These are phyloP conservation scores for Globodera ellingtonae DNA, from an alignment of 1,140 invertebrate species.

Conservation along the genomic window DNA sequence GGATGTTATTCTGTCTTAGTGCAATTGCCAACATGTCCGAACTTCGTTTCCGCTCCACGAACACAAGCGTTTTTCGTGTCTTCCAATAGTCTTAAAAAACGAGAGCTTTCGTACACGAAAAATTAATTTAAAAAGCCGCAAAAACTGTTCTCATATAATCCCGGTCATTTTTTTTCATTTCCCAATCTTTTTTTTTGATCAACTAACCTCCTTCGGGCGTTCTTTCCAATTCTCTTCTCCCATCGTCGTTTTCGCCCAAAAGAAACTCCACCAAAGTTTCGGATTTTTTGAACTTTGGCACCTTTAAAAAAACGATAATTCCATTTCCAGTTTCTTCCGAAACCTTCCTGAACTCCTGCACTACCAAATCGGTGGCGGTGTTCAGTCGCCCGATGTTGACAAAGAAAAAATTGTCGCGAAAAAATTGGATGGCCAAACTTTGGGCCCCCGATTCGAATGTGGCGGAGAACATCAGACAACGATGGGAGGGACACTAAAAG, in stretches of 20 bases:
- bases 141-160: slow-evolving; percentile 7
- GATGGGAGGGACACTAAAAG: slow-evolving; percentile 26
- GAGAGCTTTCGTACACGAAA: neutral
- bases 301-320: slow-evolving; percentile 24
- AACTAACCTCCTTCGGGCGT: slow-evolving; percentile 7
- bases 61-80: slow-evolving; percentile 30
- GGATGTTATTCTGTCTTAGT: slow-evolving; percentile 20
- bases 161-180: neutral
- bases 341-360: slow-evolving; percentile 33
- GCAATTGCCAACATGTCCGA: slow-evolving; percentile 34
- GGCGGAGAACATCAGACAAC: slow-evolving; percentile 39
- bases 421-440: slow-evolving; percentile 11
- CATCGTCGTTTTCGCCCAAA: neutral
- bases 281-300: slow-evolving; percentile 22
- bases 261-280: slow-evolving; percentile 33
- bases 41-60: slow-evolving; percentile 34
- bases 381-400: slow-evolving; percentile 27
- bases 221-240: neutral
- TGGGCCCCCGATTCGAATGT: slow-evolving; percentile 35
- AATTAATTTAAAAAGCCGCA: neutral
- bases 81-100: slow-evolving; percentile 23
- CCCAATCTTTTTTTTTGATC: neutral
- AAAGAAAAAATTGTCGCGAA: slow-evolving; percentile 27
- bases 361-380: slow-evolving; percentile 32
- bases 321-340: slow-evolving; percentile 10